Base-by-base conservation (phyloP, 2,797 vertebrate species). In the Scleropages formosus region DNA sequence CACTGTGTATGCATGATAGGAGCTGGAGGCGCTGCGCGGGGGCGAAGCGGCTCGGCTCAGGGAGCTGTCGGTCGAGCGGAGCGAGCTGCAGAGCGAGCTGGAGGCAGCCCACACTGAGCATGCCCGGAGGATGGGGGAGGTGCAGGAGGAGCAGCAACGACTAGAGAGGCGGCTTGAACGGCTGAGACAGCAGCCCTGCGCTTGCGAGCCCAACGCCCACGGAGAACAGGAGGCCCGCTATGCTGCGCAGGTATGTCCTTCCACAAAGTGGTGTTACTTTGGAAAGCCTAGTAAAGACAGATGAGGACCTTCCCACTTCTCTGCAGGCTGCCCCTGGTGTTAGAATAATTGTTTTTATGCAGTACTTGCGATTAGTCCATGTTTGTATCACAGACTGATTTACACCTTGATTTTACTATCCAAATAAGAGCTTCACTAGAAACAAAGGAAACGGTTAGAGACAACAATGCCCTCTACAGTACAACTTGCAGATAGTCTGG, bases 171-270 rank as follows among this genome's bases (percentile, higher is more conserved):
- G 95, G 80, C 87, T 99, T 88, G 96, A 99, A 84, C 96, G 96
- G 85, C 94, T 98, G 78, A 93, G 96, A 86, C 95, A 95, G 86
- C 96, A 98, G 78, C 94, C 94, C 78, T 99, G 97, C 77, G 92
- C 92, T 79, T 99, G 97, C 62, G 94, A 96, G 83, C 93, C 93
- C 11, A 94, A 90, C 80, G 51, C 91, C 68, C 95, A 95, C 66
- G 92, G 91, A 82, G 94, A 96, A 81, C 97, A 95, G 86, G 96
- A 99, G 88, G 94, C 94, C 51, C 95, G 96, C 86, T 99, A 99
- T 81, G 89, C 95, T 1, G 91, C 93, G 20, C 97, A 98, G 96
- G 97, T 99, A 91, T 77, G 85, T 46, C 53, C 53, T 4, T 4
- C 53, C 22, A 26, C n/a, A 56, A 16, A 46, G n/a, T 63, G 64